These are phyloP conservation scores for Hirtodrosophila alboralis DNA, from an alignment of 2,888 invertebrate genomes.

Conservation along the genomic window DNA sequence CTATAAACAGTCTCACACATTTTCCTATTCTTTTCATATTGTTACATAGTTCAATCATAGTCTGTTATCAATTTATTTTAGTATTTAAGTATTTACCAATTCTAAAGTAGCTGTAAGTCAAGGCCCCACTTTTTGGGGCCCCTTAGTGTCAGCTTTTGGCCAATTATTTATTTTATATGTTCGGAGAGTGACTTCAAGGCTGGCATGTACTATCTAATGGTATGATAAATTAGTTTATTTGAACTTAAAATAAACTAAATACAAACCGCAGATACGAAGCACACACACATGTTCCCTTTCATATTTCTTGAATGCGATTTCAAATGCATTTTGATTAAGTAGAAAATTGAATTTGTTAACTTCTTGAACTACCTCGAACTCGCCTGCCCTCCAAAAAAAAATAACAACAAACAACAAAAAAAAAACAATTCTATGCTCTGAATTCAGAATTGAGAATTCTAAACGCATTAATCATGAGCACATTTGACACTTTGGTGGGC, in stretches of 20 bases:
- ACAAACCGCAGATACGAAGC: slow-evolving; percentile 26
- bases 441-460: slow-evolving; percentile 28
- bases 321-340: slow-evolving; percentile 70
- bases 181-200: slow-evolving; percentile 59
- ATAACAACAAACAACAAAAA: too few relatives aligned
- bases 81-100: slow-evolving; percentile 26
- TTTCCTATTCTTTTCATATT: too few relatives aligned
- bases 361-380: slow-evolving; percentile 60
- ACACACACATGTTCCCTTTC: slow-evolving; percentile 58
- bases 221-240: slow-evolving; percentile 74
- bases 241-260: slow-evolving; percentile 62
- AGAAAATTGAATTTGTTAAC: slow-evolving; percentile 72
- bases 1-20: too few relatives aligned
- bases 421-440: neutral
- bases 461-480: slow-evolving; percentile 66
- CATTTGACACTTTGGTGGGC: slow-evolving; percentile 63
- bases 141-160: slow-evolving; percentile 35
- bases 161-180: slow-evolving; percentile 64
- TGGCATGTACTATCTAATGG: slow-evolving; percentile 67
- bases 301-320: slow-evolving; percentile 47
- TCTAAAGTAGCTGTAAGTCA: slow-evolving; percentile 42
- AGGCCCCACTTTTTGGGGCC: slow-evolving; percentile 39
- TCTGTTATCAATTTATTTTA: too few relatives aligned
- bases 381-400: slow-evolving; percentile 39
- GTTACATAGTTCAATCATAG: slow-evolving; percentile 1